Evolutionary conservation across 2,113 vertebrate species (phyloP), one percentile per base, ranked within the genome.

Genomic region (Ascaphus truei): DNA sequence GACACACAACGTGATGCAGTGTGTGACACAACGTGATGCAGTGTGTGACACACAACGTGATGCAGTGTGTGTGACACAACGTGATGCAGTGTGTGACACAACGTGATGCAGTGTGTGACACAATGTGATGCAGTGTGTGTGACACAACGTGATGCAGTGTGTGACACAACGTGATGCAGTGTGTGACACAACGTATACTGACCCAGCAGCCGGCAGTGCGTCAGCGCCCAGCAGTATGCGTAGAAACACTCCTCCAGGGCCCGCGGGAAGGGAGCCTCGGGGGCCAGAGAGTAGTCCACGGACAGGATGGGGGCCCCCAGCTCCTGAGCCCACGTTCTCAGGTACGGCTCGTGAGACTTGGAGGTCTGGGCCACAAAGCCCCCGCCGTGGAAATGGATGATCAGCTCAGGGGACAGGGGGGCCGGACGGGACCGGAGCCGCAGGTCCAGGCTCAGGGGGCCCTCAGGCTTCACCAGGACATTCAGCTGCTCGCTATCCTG

Each of bases 321-420:
- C 7, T 93, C 91, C 73, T 93, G 93, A 30, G 93, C 93, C 95
- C 95, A 96, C 68, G 81, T 86, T 83, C 91, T 95, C 73, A 96
- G 84, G 79, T 96, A 96, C 2, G 92, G 92, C 90, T 96, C 94
- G 0, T 96, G 94, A 1, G 94, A 96, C 76, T 90, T 95, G 62
- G 94, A 96, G 3, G 94, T 96, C 82, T 96, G 94, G 1, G 94
- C 94, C 76, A 96, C 94, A 37, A 96, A 96, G 34, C 94, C 94
- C 1, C 94, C 94, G 0, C 94, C 94, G 0, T 96, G 94, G 75
- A 92, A 91, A 72, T 96, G 94, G 27, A 96, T 76, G 12, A 96
- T 71, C 16, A 96, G 86, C 75, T 79, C 87, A 2, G 75, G 84
- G 1, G 93, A 93, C 1, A n/a, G 90, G 52, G 75, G 90, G 62